These are phyloP conservation scores for Brachirus orientalis DNA, from an alignment of 2,113 vertebrate genomes.

Conservation along the genomic window DNA sequence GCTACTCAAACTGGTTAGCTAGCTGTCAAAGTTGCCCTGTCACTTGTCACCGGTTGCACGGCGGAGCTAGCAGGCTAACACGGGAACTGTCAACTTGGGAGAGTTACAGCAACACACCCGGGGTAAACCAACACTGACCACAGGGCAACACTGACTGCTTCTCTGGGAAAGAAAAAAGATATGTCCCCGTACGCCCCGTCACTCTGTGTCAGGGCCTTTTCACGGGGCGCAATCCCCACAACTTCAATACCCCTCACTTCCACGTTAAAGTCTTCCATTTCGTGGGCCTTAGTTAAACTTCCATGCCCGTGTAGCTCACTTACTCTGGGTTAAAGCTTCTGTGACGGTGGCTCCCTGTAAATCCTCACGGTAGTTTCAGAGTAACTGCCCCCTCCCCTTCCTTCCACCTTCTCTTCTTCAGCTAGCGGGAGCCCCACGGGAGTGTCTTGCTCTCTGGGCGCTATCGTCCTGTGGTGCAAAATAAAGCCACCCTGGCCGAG, in stretches of 20 bases:
- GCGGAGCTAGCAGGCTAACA: constrained; percentile 72
- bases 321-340: constrained; percentile 78
- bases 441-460: constrained; percentile 61
- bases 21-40: constrained; percentile 82
- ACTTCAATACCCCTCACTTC: constrained; percentile 76
- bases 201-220: constrained; percentile 72
- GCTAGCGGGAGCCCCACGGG: constrained; percentile 53
- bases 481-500: constrained; percentile 62
- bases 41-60: constrained; percentile 78
- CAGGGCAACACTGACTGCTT: constrained; percentile 47
- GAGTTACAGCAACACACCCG: constrained; percentile 63
- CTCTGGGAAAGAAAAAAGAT: constrained; percentile 10
- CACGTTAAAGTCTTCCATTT: constrained; percentile 81
- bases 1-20: constrained; percentile 70
- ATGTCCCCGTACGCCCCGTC: constrained; percentile 56
- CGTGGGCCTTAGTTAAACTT: constrained; percentile 82
- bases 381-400: constrained; percentile 68
- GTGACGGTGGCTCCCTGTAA: constrained; percentile 70
- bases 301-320: constrained; percentile 82
- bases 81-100: constrained; percentile 77
- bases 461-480: constrained; percentile 71
- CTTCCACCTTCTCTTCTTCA: constrained; percentile 67
- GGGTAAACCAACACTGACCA: constrained; percentile 51
- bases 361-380: constrained; percentile 80
- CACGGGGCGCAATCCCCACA: constrained; percentile 71